phyloP scores from a whole-genome alignment of 2,113 vertebrate species.

The Myotis lucifugus region DNA sequence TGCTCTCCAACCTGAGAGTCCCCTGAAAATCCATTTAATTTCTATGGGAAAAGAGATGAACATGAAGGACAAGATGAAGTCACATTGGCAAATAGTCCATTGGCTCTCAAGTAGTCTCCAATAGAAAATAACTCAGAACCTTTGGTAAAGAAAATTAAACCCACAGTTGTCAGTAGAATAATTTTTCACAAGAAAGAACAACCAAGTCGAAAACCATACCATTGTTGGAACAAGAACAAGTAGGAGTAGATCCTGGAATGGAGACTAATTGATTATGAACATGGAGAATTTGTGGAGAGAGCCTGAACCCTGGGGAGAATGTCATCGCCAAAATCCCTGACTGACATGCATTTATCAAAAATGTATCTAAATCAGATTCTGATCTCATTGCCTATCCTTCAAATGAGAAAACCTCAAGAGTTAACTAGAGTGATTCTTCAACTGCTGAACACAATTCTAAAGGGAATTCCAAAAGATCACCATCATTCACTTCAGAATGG shows the following conservation, averaged over 20 bases:
- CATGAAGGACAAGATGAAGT: slow-evolving; percentile 73
- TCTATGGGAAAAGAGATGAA: slow-evolving; percentile 87
- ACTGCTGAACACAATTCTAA: slow-evolving; percentile 86
- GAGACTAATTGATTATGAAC: slow-evolving; percentile 83
- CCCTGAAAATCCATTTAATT: slow-evolving; percentile 94
- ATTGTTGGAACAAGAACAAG: slow-evolving; percentile 76
- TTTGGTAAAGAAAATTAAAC: slow-evolving; percentile 88
- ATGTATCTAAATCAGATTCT: slow-evolving; percentile 95
- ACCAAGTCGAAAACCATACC: slow-evolving; percentile 86
- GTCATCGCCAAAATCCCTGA: slow-evolving; percentile 91
- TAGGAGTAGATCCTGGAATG: slow-evolving; percentile 68
- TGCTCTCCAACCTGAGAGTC: slow-evolving; percentile 95
- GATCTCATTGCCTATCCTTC: slow-evolving; percentile 91
- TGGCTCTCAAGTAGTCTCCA: slow-evolving; percentile 74
- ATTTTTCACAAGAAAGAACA: slow-evolving; percentile 93
- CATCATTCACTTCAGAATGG: slow-evolving; percentile 98
- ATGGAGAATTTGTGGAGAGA: slow-evolving; percentile 90
- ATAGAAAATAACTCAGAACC: slow-evolving; percentile 79
- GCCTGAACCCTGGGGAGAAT: slow-evolving; percentile 96
- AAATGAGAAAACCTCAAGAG: slow-evolving; percentile 91
- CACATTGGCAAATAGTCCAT: slow-evolving; percentile 83
- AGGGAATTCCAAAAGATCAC: slow-evolving; percentile 91
- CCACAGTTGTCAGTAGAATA: slow-evolving; percentile 93
- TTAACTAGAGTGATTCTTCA: slow-evolving; percentile 88
- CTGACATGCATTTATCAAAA: slow-evolving; percentile 95